Evolutionary conservation across 2,113 vertebrate genomes (phyloP), one percentile per base, ranked within the genome.

Genomic region (Crotophaga sulcirostris): DNA sequence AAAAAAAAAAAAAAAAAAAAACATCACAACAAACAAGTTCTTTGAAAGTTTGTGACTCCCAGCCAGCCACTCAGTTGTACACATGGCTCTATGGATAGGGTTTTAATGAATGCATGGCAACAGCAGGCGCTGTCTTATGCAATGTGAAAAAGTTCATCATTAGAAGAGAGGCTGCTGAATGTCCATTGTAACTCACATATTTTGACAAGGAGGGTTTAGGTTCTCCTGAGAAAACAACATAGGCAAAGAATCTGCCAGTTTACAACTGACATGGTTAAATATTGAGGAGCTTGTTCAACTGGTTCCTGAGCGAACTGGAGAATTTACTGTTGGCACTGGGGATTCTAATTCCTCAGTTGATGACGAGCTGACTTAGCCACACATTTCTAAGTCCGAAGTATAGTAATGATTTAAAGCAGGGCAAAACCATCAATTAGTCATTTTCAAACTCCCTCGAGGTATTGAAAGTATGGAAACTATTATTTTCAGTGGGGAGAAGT

Each of bases 371-470:
- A 62, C 89, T 96, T 90, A 76, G 34, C 63, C 31, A 76, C 40
- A 83, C 52, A 29, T 96, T 96, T 92, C 79, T 84, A 92, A 97
- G 93, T 95, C 75, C 58, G 2, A 89, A 90, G 78, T 45, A 38
- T 58, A 90, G 80, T 85, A 90, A 97, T 95, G 90, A 97, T 95
- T 97, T 96, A 93, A 81, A 96, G 93, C 87, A 94, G 94, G 90
- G 95, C 69, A 96, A 96, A 95, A 67, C 11, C 92, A 96, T 97
- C 92, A 95, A 91, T 96, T 96, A 92, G 92, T 94, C 68, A 90
- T 95, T 92, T 89, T 78, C 90, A 91, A 92, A 84, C 40, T 97
- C 87, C 72, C 93, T 59, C 1, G 76, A 96, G 87, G 70, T 88
- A 92, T 85, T 87, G 60, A 84, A 96, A 97, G 89, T 75, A 96